These are phyloP conservation scores for Apis cerana DNA, from an alignment of 1,140 invertebrate species.

Conservation along the genomic window DNA sequence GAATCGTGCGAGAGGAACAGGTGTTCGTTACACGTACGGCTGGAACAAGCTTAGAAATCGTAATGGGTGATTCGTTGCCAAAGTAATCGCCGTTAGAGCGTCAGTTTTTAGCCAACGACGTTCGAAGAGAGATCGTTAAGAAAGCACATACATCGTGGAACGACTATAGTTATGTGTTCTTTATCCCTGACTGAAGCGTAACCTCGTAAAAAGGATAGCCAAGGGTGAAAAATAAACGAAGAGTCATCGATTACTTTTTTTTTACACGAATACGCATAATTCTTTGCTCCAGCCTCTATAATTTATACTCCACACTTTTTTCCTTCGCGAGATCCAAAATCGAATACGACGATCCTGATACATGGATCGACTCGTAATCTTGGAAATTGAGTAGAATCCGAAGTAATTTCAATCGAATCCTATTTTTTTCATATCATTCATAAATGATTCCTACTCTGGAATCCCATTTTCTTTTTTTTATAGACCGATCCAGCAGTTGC, in stretches of 20 bases:
- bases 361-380: too few relatives aligned
- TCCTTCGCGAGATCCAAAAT: too few relatives aligned
- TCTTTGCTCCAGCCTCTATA: neutral
- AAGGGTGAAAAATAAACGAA: slow-evolving; percentile 19
- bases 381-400: too few relatives aligned
- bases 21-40: neutral
- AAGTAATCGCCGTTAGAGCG: neutral
- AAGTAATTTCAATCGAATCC: too few relatives aligned
- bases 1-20: neutral
- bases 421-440: too few relatives aligned
- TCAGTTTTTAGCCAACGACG: neutral
- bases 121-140: neutral
- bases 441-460: too few relatives aligned
- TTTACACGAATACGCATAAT: slow-evolving; percentile 33
- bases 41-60: neutral
- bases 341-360: too few relatives aligned
- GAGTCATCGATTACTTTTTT: slow-evolving; percentile 54
- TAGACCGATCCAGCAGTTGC: too few relatives aligned
- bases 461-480: too few relatives aligned
- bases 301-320: too few relatives aligned
- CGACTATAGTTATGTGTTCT: slow-evolving; percentile 1
- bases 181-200: slow-evolving; percentile 14
- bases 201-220: neutral
- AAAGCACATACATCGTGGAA: slow-evolving; percentile 10
- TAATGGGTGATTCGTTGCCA: neutral